These are phyloP conservation scores for Beroe ovata DNA, from an alignment of 37 sponge, comb jelly and placozoan species.

Conservation along the genomic window DNA sequence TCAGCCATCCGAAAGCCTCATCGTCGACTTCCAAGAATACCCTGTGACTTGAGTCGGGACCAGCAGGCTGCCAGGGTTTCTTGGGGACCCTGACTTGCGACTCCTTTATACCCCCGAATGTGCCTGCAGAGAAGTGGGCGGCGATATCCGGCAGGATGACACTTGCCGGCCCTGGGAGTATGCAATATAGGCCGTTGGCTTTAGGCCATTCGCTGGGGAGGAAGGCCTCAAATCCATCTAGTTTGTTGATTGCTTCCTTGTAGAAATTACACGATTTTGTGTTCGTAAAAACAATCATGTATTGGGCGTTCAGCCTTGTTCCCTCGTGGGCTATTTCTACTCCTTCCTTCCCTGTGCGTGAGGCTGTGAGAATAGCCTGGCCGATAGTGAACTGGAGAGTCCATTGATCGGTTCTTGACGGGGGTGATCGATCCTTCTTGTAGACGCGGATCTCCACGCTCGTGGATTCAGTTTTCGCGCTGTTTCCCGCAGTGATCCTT, in stretches of 20 bases:
- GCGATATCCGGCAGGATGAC: neutral
- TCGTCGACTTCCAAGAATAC: neutral
- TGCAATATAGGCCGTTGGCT: neutral
- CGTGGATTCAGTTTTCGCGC: neutral
- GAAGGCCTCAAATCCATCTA: neutral
- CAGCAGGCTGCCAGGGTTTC: slow-evolving; percentile 13
- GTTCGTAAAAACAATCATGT: neutral
- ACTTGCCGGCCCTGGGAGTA: neutral
- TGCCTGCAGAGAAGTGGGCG: neutral
- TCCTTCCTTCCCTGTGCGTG: neutral
- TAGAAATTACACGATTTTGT: neutral
- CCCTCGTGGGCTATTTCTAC: neutral
- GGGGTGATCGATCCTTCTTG: neutral
- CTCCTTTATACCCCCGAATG: neutral
- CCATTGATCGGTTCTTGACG: neutral
- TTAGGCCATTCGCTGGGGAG: neutral
- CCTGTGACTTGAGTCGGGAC: neutral
- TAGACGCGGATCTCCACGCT: neutral
- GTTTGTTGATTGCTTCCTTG: neutral
- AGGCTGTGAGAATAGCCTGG: neutral
- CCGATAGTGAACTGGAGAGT: neutral
- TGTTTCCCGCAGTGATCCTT: slow-evolving; percentile 3
- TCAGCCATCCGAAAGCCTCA: neutral
- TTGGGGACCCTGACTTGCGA: neutral
- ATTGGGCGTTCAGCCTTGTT: neutral